Base-by-base conservation (phyloP, 2,888 invertebrate species). In the Diplazon laetatorius region DNA sequence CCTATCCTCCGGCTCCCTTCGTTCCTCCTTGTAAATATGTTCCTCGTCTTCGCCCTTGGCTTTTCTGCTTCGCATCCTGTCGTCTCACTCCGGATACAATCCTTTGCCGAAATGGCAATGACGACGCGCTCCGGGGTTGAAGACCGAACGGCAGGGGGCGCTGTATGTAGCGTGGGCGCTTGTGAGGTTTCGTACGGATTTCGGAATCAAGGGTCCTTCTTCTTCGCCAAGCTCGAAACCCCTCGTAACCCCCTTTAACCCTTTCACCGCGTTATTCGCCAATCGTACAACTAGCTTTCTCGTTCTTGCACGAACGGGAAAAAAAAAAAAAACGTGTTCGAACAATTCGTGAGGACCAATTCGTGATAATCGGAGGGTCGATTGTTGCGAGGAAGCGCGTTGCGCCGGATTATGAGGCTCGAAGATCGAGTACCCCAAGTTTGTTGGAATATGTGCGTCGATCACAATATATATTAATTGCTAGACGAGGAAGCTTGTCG, bases 171-270 rank as follows among this genome's bases (percentile, higher is more conserved):
- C 16, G 57, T 37, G 70, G 20, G 70, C 22, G 59, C 62, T 81
- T 79, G 76, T 77, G 82, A 84, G 86, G 85, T 85, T 85, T 86
- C 82, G 76, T 86, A 82, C 87, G 86, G 87, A 86, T 88, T 87
- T 86, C 85, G 84, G 89, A 89, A 89, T 89, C 89, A 89, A 89
- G 88, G 84, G 85, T 83, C 83, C 86, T 87, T 83, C 79, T 9
- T 63, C 57, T 16, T 25, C 46, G 35, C 63, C 39, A 25, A 16
- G 50, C 70, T 60, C 35, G 16, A 37, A 35, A 16, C 25, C 16
- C 50, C 50, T 35, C 39, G n/a, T n/a, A 42, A 30, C 30, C 6
- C 30, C 6, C 30, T 2, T 30, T 6, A 2, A 2, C 2, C 30
- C 4, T 30, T 30, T 30, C 30, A 30, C 2, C 30, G 30, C 30